Base-by-base conservation (phyloP, 2,113 vertebrate genomes). In the Ochotona princeps region DNA sequence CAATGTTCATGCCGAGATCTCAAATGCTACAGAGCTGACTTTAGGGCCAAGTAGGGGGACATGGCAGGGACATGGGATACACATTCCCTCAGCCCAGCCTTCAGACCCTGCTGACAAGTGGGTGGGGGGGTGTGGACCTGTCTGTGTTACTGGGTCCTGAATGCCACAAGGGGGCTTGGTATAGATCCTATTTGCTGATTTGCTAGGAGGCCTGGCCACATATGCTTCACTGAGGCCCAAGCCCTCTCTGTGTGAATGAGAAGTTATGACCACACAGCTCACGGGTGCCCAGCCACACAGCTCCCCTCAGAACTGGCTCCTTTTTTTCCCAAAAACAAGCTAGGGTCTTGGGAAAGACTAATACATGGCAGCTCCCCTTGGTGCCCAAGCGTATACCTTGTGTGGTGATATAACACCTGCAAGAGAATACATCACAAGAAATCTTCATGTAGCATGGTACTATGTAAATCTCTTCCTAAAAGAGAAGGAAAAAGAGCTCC, bases 361-460 rank as follows among this genome's bases (percentile, higher is more conserved):
- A 83, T 23, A 44, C 7, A 72, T 73, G 23, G 67, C 18, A 83
- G 80, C 12, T 47, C 32, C 78, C 47, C 82, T 74, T 74, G 11
- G 28, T 75, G 14, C 63, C 74, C 38, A 25, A 35, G 70, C 49
- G 38, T 70, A 28, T 69, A 91, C 73, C 23, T 91, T 89, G 84
- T 76, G 54, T 87, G 89, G 21, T 47, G 87, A 72, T 57, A 66
- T 91, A 94, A 49, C 72, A 85, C 20, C 28, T 63, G 75, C 88
- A 61, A 94, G 49, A 84, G 28, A 89, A 65, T 14, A 91, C 90
- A 86, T 7, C 8, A 57, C 93, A 76, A 73, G 38, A 95, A 95
- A 89, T 69, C 21, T 35, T 76, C 49, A 32, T 4, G 28, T 30
- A 49, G 63, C 60, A 83, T 60, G 66, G 9, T 9, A 13, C 21